phyloP scores from a whole-genome alignment of 2,797 vertebrate species.

The Epinephelus coioides region DNA sequence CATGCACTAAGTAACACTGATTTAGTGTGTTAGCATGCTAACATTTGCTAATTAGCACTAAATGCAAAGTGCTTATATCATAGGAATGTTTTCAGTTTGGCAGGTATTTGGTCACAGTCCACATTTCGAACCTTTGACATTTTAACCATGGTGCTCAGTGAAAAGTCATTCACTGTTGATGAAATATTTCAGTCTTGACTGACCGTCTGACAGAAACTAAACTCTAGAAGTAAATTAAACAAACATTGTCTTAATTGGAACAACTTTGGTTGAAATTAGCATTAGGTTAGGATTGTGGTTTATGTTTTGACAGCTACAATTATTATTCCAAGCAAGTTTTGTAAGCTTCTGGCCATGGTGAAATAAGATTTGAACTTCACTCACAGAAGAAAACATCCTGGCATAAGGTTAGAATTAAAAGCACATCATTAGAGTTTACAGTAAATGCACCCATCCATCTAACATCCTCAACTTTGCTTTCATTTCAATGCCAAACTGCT shows the following conservation, averaged over 20 bases:
- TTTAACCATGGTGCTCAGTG: background rate
- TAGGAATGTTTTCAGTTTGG: background rate
- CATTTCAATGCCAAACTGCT: slow-evolving; percentile 37
- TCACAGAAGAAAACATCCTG: slow-evolving; percentile 37
- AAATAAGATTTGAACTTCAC: slow-evolving; percentile 34
- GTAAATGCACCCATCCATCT: slow-evolving; percentile 33
- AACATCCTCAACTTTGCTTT: slow-evolving; percentile 43
- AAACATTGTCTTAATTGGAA: slow-evolving; percentile 2
- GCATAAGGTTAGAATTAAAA: slow-evolving; percentile 57
- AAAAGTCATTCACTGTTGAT: background rate
- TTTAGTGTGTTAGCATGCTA: background rate
- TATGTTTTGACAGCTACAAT: slow-evolving; percentile 43
- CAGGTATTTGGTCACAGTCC: background rate
- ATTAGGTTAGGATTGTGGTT: slow-evolving; percentile 33
- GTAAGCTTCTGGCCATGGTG: slow-evolving; percentile 38
- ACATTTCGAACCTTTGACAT: background rate
- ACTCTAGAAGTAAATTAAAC: too few species aligned
- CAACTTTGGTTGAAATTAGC: slow-evolving; percentile 29
- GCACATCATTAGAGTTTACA: slow-evolving; percentile 47
- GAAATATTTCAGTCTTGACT: background rate
- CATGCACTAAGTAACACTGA: background rate
- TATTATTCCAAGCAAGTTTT: slow-evolving; percentile 39
- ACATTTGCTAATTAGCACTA: background rate
- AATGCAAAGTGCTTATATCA: background rate
- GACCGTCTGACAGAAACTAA: background rate